Evolutionary conservation across 2,113 vertebrate genomes (phyloP).

Genomic region (Condylura cristata): DNA sequence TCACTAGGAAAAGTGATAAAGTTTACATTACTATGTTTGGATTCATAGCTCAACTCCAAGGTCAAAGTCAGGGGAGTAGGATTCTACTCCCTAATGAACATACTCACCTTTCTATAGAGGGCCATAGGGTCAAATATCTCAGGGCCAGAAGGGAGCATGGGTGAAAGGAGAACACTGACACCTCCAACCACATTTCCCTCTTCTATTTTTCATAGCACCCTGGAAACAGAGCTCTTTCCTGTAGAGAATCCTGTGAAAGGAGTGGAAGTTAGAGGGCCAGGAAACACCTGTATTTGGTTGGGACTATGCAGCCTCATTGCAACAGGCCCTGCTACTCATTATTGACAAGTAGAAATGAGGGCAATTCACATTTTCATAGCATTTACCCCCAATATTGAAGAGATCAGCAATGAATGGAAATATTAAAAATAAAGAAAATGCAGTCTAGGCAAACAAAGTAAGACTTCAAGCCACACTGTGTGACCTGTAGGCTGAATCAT

Average conservation of each 20-base stretch:
- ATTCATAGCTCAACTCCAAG: not conserved
- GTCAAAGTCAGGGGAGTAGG: not conserved
- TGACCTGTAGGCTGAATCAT: not conserved
- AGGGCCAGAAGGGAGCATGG: not conserved
- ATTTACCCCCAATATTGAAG: not conserved
- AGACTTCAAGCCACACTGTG: not conserved
- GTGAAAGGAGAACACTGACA: not conserved
- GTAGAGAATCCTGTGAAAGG: not conserved
- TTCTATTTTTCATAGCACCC: not conserved
- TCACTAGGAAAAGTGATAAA: not conserved
- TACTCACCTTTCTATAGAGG: not conserved
- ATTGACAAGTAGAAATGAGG: not conserved
- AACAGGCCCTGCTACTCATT: not conserved
- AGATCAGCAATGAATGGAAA: constrained; percentile 22
- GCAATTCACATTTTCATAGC: not conserved
- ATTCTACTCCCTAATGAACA: not conserved
- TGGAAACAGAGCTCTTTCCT: not conserved
- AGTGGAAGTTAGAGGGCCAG: not conserved
- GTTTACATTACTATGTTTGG: not conserved
- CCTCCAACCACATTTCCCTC: not conserved
- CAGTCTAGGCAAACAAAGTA: not conserved
- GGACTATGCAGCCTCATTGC: not conserved
- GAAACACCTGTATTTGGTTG: not conserved
- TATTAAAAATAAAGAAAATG: constrained; percentile 37
- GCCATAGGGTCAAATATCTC: not conserved